Percentiles rank a stretch among this genome's conserved stretches.
Evolutionary conservation across 2,797 vertebrate genomes (phyloP).

Genomic region (Hozukius guyotensis): DNA sequence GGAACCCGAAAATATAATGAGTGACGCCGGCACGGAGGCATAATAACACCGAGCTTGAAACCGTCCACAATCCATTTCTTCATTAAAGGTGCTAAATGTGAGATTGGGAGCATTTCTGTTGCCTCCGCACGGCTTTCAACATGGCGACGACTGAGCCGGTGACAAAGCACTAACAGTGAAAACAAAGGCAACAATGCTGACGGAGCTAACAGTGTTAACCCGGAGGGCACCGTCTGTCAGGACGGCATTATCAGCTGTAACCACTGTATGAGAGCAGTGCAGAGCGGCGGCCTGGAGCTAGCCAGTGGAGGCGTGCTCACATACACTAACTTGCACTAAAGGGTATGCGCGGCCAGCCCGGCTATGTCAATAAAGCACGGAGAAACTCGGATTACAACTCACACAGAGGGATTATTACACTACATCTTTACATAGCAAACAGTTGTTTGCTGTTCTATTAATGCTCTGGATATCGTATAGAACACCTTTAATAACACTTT

Average conservation of each 20-base stretch:
- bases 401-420: not conserved
- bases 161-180: too few species aligned
- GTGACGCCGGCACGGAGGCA: rapidly evolving
- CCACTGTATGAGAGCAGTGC: too few species aligned
- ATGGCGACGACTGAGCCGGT: too few species aligned
- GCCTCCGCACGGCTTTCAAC: not conserved
- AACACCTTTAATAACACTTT: not conserved
- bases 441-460: not conserved
- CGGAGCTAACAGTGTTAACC: too few species aligned
- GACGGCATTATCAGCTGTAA: too few species aligned
- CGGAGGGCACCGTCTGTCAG: too few species aligned
- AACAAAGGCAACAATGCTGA: too few species aligned
- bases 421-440: not conserved
- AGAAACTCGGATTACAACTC: not conserved
- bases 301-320: not conserved
- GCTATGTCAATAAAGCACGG: not conserved
- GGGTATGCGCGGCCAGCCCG: rapidly evolving
- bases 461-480: not conserved
- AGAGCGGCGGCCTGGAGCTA: too few species aligned
- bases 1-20: too few species aligned
- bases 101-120: not conserved
- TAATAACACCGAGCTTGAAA: not conserved
- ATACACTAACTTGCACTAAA: not conserved
- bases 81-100: not conserved
- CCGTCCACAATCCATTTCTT: not conserved